Base-by-base conservation (phyloP, 2,797 vertebrate genomes). In the Sciurus carolinensis region DNA sequence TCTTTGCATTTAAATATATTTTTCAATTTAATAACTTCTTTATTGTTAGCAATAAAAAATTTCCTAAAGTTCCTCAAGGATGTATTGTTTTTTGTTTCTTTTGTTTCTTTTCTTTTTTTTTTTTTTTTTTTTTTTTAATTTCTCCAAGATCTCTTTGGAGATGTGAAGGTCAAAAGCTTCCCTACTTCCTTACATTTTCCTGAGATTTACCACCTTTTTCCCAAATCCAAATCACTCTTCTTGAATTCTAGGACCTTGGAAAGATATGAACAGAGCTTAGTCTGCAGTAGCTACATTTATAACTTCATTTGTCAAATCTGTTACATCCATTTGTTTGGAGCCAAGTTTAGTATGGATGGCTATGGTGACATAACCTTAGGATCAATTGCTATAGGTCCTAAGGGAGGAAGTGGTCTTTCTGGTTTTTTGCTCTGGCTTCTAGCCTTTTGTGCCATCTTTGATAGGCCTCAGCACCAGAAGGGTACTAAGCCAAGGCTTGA, bases 121-220 rank as follows among this genome's bases (percentile, higher is more conserved):
- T 94, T n/a, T 96, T 98, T 98, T 96, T 3, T 99, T 99, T 97
- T 98, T 98, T 96, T 98, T 98, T 94, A 99, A 98, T 96, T 98
- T 99, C 96, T 98, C 98, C 97, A 99, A 96, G 95, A 99, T 98
- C 77, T 99, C 99, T 81, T 99, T n/a, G 98, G 98, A 79, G 98
- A 99, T 22, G 99, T 93, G 0, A 98, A 97, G 17, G 98, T 98
- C 86, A 99, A 98, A 97, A 99, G 98, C 97, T 98, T 99, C 93
- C 99, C 98, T 36, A 39, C 44, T 47, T 47, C 44, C 44, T 9
- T 47, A 99, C 95, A 97, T 99, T 99, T 95, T 99, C 99, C 97
- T 99, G 99, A 76, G 99, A 99, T 98, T 99, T 99, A 97, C 98
- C 99, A 85, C 99, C 99, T 99, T 99, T 99, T 99, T 59, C 99